Evolutionary conservation across 1,140 invertebrate genomes (phyloP), one percentile per base, ranked within the genome.

Genomic region (Tetramorium alpestre): DNA sequence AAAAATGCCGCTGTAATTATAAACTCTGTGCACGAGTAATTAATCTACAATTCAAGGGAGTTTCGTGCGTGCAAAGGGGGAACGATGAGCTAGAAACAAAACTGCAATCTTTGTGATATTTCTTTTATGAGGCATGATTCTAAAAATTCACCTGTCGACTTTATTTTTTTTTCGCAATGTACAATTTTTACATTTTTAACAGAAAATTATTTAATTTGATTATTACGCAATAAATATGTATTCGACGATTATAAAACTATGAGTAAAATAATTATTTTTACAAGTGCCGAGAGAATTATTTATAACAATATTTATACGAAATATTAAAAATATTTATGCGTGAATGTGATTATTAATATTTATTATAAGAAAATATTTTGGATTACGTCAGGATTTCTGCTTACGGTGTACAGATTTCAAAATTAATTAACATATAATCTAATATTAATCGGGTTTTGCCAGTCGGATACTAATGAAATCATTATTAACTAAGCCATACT

Each of bases 401-500:
- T 76, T 77, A 51, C 28, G 13, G 51, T 7, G 22, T 77, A 77
- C 33, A 54, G 73, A 65, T 65, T 41, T 28, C 11, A 33, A 69
- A 78, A 85, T 85, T 65, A 78, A 85, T 85, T 65, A 78, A 44
- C 44, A 56, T 78, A 47, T 78, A 62, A 85, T 85, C 76, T 78
- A 62, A 84, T 87, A 72, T 82, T 84, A 87, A 87, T 84, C 77
- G 10, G 49, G 28, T 60, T 73, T 72, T 33, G 78, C 28, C 78
- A 33, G 22, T 7, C 13, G 41, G 51, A 84, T 56, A n/a, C 70
- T 56, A 64, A 51, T 73, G 49, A 62, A 65, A 72, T 70, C 78
- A 84, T 84, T 84, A 84, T 65, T 84, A 87, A 84, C 69, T 70
- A 64, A 87, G 69, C 54, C n/a, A 41, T 51, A 25, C 65, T 47